Base-by-base conservation (phyloP, 2,888 invertebrate genomes). In the Melinaea menophilus region DNA sequence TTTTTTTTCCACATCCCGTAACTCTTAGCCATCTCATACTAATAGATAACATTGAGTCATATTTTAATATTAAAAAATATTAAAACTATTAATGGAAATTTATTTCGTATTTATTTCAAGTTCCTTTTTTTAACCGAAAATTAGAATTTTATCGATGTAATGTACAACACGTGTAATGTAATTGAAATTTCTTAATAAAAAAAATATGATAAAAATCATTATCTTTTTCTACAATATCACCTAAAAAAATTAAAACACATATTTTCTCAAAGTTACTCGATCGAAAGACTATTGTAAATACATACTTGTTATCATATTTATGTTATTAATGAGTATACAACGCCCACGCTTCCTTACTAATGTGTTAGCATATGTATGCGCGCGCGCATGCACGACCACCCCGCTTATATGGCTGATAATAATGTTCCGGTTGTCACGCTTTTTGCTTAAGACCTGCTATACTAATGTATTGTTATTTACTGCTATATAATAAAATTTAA, bases 1-100 rank as follows among this genome's bases (percentile, higher is more conserved):
- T 79, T 80, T 77, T 73, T 74, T 59, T 61, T 66, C 55, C 47
- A 64, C 64, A 69, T 62, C 64, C 56, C 56, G 64, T 59, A 64
- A 66, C 51, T 51, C 31, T 51, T 51, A 51, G 11, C 22, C 5
- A 51, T 31, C 31, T 51, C 31, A 51, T 31, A 11, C 9, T 51
- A 51, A 31, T 51, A n/a, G 11, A 51, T n/a, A 51, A 51, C 31
- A 51, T 51, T 31, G 31, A 31, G 31, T 31, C 51, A 31, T 51
- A 51, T 51, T 51, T 31, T 11, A 31, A 51, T 11, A 9, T 51
- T 31, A 4, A 48, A 48, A 48, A 48, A 48, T 22, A 22, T 7
- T 37, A 41, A 51, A 51, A 51, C 5, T 31, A 51, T 51, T 9
- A 31, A 11, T 5, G 7, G 3, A 22, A 51, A 31, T 31, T 31